Evolutionary conservation across 53 echinoderm and acorn worm species (phyloP).

Genomic region (Arbacia lixula): DNA sequence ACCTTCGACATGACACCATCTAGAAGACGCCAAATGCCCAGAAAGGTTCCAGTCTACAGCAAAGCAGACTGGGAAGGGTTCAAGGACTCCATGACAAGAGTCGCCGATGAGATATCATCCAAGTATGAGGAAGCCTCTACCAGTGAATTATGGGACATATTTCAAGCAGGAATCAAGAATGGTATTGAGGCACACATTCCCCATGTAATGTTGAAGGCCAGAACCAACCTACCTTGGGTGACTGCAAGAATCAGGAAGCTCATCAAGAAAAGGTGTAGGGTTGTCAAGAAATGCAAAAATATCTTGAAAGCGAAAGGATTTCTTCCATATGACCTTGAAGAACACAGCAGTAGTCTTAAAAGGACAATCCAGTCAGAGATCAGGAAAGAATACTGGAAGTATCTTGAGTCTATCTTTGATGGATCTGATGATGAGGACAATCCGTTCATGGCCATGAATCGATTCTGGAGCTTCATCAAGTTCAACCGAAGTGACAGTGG

Average conservation of each 20-base stretch:
- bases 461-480: slow-evolving; percentile 6
- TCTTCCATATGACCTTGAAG: neutral
- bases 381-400: slow-evolving; percentile 10
- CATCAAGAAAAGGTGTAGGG: slow-evolving; percentile 21
- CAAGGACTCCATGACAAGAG: neutral
- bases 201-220: neutral
- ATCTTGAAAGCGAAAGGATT: neutral
- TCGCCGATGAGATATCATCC: neutral
- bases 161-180: slow-evolving; percentile 7
- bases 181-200: slow-evolving; percentile 20
- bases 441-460: too few species aligned
- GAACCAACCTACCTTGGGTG: slow-evolving; percentile 18
- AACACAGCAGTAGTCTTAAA: neutral
- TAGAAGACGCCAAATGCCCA: neutral
- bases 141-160: slow-evolving; percentile 21
- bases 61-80: slow-evolving; percentile 40
- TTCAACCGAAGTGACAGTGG: slow-evolving; percentile 1
- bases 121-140: slow-evolving; percentile 2
- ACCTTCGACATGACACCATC: slow-evolving; percentile 21
- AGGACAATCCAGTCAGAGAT: neutral
- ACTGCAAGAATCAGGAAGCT: slow-evolving; percentile 18
- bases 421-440: too few species aligned
- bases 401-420: slow-evolving; percentile 19
- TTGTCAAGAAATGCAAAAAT: neutral
- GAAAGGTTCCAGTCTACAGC: slow-evolving; percentile 17